phyloP scores from a whole-genome alignment of 2,113 vertebrate species.

The Fregetta grallaria region DNA sequence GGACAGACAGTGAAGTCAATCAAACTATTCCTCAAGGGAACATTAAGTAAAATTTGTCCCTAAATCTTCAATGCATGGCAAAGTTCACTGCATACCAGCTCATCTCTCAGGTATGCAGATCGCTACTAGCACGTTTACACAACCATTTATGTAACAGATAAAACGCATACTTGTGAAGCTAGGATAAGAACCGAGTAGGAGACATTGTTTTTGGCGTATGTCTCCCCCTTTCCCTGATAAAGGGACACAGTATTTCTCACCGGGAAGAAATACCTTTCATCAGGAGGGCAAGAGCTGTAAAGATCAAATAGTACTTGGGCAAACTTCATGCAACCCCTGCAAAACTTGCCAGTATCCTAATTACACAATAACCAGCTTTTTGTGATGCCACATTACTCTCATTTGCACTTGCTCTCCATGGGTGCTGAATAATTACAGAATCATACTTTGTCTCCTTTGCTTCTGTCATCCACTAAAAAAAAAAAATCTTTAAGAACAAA shows the following conservation, averaged over 20 bases:
- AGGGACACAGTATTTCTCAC: not conserved
- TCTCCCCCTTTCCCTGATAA: not conserved
- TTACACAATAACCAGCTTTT: not conserved
- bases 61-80: not conserved
- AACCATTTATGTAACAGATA: not conserved
- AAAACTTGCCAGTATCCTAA: not conserved
- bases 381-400: not conserved
- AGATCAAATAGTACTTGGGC: not conserved
- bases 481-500: not conserved
- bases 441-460: not conserved
- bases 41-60: not conserved
- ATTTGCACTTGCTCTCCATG: not conserved
- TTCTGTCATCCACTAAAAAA: not conserved
- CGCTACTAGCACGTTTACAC: not conserved
- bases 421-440: not conserved
- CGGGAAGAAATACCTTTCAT: not conserved
- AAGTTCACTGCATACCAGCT: not conserved
- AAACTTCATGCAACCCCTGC: not conserved
- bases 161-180: not conserved
- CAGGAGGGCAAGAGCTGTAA: not conserved
- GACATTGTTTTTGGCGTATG: not conserved
- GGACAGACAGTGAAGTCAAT: not conserved
- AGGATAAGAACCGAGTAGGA: not conserved
- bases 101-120: not conserved
- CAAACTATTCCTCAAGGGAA: not conserved